Evolutionary conservation across 2,888 invertebrate species (phyloP).

Genomic region (Pogonocherus hispidulus): DNA sequence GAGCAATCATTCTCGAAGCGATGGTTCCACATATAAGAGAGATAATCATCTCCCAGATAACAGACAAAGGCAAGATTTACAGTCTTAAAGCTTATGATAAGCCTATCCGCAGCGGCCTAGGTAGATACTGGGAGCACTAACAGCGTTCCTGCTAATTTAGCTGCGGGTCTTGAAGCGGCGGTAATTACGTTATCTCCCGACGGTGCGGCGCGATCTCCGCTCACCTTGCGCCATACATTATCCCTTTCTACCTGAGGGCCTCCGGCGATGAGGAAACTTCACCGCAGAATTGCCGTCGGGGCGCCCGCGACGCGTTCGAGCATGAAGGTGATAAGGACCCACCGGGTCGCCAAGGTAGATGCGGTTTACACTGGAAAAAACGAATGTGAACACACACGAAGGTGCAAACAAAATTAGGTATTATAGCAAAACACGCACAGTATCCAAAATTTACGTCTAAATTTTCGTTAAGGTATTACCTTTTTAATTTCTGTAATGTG

Average conservation of each 20-base stretch:
- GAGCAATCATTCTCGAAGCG: not conserved
- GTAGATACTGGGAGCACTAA: constrained; percentile 48
- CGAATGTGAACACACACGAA: too few species aligned
- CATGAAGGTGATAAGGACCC: constrained; percentile 67
- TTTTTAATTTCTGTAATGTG: too few species aligned
- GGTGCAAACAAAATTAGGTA: too few species aligned
- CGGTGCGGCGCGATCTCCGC: constrained; percentile 57
- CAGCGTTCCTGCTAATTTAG: constrained; percentile 63
- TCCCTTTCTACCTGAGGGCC: constrained; percentile 61
- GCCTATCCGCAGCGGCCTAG: constrained; percentile 6
- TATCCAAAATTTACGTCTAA: too few species aligned
- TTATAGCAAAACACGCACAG: too few species aligned
- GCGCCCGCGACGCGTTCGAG: constrained; percentile 63
- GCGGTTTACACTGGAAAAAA: constrained; percentile 10
- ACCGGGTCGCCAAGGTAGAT: constrained; percentile 60
- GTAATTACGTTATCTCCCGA: constrained; percentile 65
- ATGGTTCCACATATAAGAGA: constrained; percentile 10
- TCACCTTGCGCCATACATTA: constrained; percentile 64
- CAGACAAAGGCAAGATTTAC: constrained; percentile 29
- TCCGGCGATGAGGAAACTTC: constrained; percentile 61
- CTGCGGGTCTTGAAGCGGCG: constrained; percentile 58
- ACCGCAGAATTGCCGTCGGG: constrained; percentile 57
- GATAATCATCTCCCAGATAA: constrained; percentile 20
- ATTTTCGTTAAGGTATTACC: too few species aligned
- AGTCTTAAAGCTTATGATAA: constrained; percentile 30